Percentiles rank a stretch among this genome's conserved stretches.
phyloP scores from a whole-genome alignment of 2,888 invertebrate genomes.

The Epinotia nisella region DNA sequence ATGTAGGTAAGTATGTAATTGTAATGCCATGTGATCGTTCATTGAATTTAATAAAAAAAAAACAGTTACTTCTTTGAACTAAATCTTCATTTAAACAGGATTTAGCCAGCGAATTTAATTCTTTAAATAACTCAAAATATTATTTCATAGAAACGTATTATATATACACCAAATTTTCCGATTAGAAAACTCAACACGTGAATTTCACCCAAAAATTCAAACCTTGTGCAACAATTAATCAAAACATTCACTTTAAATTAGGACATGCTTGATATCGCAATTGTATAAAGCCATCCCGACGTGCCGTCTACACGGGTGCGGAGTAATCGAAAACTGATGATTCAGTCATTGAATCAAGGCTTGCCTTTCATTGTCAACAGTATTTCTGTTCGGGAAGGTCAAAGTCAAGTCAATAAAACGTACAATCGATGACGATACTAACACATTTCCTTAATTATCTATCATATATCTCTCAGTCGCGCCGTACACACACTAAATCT shows the following conservation, averaged over 20 bases:
- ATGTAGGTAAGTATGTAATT: no score
- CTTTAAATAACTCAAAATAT: no score
- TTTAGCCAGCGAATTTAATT: no score
- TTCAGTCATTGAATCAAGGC: slow-evolving; percentile 20
- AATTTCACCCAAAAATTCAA: background rate
- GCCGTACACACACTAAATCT: no score
- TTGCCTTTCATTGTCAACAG: slow-evolving; percentile 24
- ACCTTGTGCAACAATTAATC: background rate
- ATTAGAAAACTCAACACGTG: background rate
- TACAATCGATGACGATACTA: no score
- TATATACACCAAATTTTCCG: background rate
- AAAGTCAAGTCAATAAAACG: slow-evolving; percentile 15
- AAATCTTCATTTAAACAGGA: no score
- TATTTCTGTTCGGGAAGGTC: slow-evolving; percentile 25
- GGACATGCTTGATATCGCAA: background rate
- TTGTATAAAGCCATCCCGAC: slow-evolving; percentile 32
- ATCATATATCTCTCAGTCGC: no score
- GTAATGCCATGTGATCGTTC: no score
- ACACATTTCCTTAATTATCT: no score
- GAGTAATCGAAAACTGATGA: slow-evolving; percentile 41
- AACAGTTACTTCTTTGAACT: no score
- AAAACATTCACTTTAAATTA: slow-evolving; percentile 7
- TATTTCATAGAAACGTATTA: no score
- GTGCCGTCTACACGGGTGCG: slow-evolving; percentile 19
- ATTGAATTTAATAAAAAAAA: no score